Conservation (phyloP, 1,140 invertebrate species). For the Caligus rogercresseyi region DNA sequence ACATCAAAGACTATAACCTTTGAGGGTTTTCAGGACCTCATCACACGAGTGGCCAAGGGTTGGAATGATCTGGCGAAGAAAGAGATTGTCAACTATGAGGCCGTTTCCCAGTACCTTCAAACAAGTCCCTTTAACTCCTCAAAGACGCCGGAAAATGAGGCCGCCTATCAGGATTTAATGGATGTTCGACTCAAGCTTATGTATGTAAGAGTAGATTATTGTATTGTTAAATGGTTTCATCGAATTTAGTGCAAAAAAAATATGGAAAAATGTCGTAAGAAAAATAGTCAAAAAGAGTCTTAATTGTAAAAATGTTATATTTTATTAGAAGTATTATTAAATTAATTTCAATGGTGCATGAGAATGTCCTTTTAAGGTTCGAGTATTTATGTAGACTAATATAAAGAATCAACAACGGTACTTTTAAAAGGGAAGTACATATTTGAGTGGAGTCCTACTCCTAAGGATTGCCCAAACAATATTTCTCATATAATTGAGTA, state of each 20-base stretch:
- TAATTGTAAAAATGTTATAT: not conserved
- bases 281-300: no score
- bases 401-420: no score
- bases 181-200: constrained; percentile 14
- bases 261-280: no score
- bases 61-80: constrained; percentile 9
- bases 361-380: not conserved
- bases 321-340: not conserved
- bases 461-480: no score
- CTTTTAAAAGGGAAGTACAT: no score
- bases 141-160: constrained; percentile 14
- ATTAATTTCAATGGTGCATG: not conserved
- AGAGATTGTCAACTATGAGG: constrained; percentile 11
- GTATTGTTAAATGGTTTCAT: not conserved
- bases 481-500: no score
- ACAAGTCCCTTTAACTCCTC: constrained; percentile 5
- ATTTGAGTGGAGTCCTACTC: no score
- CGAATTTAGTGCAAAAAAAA: no score
- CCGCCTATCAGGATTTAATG: constrained; percentile 14
- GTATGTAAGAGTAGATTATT: not conserved
- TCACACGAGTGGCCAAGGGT: not conserved
- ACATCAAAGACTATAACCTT: no score
- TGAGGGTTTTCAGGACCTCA: constrained; percentile 19
- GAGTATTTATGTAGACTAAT: no score
- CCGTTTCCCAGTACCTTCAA: not conserved